Percentiles rank a stretch among this genome's conserved stretches.
Evolutionary conservation across 1,140 invertebrate species (phyloP).

Genomic region (Heliothis subflexa): DNA sequence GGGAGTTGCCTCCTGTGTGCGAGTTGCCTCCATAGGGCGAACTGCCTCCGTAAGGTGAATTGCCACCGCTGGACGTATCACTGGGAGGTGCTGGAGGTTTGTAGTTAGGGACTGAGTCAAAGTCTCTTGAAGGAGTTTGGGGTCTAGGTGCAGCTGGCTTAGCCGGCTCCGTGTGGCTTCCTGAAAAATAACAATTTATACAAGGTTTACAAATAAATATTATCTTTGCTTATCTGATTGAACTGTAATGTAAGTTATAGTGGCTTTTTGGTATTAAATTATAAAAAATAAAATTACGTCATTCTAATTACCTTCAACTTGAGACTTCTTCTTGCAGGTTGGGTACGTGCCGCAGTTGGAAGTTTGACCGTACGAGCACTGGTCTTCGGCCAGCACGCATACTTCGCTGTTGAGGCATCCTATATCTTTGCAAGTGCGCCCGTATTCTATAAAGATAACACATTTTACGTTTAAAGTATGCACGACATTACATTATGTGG

Average conservation of each 20-base stretch:
- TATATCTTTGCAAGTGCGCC: constrained; percentile 91
- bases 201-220: too few species aligned
- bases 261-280: background rate
- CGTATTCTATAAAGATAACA: constrained; percentile 88
- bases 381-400: constrained; percentile 91
- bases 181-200: constrained; percentile 57
- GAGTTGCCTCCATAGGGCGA: constrained; percentile 46
- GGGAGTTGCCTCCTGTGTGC: constrained; percentile 47
- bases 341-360: constrained; percentile 89
- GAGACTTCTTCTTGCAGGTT: constrained; percentile 88
- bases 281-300: too few species aligned
- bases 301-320: constrained; percentile 71
- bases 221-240: too few species aligned
- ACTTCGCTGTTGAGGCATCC: constrained; percentile 90
- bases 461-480: too few species aligned
- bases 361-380: constrained; percentile 87
- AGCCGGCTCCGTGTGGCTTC: constrained; percentile 72
- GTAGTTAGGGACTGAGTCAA: constrained; percentile 75
- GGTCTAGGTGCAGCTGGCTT: constrained; percentile 64
- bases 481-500: too few species aligned
- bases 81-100: constrained; percentile 76
- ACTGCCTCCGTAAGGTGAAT: constrained; percentile 39
- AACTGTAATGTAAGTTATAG: too few species aligned
- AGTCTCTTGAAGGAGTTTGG: constrained; percentile 64
- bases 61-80: constrained; percentile 47